Conservation (phyloP, 2,888 invertebrate species). For the Diachrysia chrysitis region DNA sequence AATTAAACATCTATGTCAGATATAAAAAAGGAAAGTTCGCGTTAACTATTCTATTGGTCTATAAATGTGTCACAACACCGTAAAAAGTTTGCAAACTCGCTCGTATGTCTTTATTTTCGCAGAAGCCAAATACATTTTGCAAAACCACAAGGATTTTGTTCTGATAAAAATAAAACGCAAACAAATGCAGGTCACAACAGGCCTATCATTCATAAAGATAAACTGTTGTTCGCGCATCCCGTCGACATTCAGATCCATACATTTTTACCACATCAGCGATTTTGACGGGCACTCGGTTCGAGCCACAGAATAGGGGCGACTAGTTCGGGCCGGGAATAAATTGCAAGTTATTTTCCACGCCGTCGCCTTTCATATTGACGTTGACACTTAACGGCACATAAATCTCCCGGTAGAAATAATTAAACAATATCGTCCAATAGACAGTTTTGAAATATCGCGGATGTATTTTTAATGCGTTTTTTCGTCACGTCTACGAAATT, state of each 20-base stretch:
- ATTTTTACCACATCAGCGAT: slow-evolving; percentile 53
- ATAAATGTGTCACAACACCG: background rate
- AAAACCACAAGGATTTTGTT: background rate
- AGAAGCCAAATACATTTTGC: background rate
- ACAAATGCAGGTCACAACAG: slow-evolving; percentile 32
- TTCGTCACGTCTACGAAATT: slow-evolving; percentile 16
- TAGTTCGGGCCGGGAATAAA: slow-evolving; percentile 73
- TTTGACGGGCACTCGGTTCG: slow-evolving; percentile 42
- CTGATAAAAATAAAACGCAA: slow-evolving; percentile 19
- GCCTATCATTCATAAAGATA: slow-evolving; percentile 50
- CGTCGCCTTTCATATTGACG: slow-evolving; percentile 81
- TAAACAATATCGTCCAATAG: slow-evolving; percentile 72
- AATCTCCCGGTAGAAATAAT: slow-evolving; percentile 79
- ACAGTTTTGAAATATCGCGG: slow-evolving; percentile 64
- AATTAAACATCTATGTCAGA: background rate
- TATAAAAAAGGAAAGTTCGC: background rate
- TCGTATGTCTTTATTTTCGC: background rate
- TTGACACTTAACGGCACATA: slow-evolving; percentile 82
- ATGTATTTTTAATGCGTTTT: slow-evolving; percentile 15
- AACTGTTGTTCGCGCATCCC: slow-evolving; percentile 41
- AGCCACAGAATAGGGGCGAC: slow-evolving; percentile 61
- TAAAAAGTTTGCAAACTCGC: background rate
- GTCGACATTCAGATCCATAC: slow-evolving; percentile 45
- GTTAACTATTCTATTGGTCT: background rate
- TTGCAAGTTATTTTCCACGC: slow-evolving; percentile 83